Evolutionary conservation across 2,888 invertebrate genomes (phyloP).

Genomic region (Drosophila dives): DNA sequence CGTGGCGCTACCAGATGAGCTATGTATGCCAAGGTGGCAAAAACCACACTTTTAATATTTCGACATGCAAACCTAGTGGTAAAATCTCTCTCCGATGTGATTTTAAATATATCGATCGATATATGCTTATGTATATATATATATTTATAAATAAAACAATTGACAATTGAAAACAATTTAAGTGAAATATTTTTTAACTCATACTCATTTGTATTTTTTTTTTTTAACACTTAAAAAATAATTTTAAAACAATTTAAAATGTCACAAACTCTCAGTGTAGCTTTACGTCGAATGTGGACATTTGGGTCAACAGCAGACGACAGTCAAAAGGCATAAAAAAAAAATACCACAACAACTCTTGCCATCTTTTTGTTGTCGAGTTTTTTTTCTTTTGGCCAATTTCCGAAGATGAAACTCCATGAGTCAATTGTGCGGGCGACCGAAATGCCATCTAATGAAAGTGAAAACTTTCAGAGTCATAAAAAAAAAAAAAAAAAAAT

Average conservation of each 20-base stretch:
- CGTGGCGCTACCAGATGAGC: neutral
- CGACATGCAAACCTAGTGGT: neutral
- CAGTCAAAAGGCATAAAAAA: slow-evolving; percentile 35
- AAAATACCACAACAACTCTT: slow-evolving; percentile 19
- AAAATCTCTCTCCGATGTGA: neutral
- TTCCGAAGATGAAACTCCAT: slow-evolving; percentile 37
- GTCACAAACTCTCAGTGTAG: slow-evolving; percentile 15
- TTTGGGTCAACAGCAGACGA: slow-evolving; percentile 61
- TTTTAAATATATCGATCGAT: neutral
- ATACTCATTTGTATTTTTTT: neutral
- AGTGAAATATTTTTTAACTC: neutral
- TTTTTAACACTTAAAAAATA: neutral
- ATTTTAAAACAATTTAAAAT: neutral
- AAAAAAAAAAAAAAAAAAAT: slow-evolving; percentile 1
- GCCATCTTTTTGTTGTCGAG: slow-evolving; percentile 38
- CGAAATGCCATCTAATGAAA: slow-evolving; percentile 44
- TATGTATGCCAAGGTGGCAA: neutral
- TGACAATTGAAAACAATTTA: neutral
- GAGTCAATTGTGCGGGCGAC: slow-evolving; percentile 43
- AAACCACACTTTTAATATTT: neutral
- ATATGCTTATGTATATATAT: neutral
- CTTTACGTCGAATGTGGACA: slow-evolving; percentile 44
- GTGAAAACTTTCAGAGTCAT: slow-evolving; percentile 42
- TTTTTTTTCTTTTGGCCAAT: slow-evolving; percentile 35
- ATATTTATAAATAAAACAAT: neutral